Conservation (phyloP, 1,140 invertebrate genomes). For the Gryon sp. region DNA sequence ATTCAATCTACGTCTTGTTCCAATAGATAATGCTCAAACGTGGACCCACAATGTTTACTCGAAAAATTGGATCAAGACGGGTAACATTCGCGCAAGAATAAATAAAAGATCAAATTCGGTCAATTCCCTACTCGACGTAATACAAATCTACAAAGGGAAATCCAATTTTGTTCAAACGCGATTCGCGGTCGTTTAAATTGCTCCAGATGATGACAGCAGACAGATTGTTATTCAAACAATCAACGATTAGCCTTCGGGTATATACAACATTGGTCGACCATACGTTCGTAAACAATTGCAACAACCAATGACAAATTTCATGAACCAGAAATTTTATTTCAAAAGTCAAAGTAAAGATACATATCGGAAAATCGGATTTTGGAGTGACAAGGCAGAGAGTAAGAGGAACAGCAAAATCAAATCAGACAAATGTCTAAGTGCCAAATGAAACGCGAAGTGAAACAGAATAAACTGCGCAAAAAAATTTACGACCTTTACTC, state of each 20-base stretch:
- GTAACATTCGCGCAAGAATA: background rate
- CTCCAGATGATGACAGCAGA: slow-evolving; percentile 11
- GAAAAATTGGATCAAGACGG: slow-evolving; percentile 15
- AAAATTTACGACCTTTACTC: slow-evolving; percentile 42
- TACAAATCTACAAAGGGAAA: slow-evolving; percentile 18
- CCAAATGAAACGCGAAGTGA: slow-evolving; percentile 7
- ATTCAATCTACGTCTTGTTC: slow-evolving; percentile 31
- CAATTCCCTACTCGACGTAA: background rate
- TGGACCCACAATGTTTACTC: slow-evolving; percentile 2
- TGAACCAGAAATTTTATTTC: no score
- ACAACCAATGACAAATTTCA: background rate
- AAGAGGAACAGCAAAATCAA: slow-evolving; percentile 16
- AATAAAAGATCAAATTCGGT: slow-evolving; percentile 2
- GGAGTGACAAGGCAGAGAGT: no score
- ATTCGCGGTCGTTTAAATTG: background rate
- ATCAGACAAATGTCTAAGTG: slow-evolving; percentile 12
- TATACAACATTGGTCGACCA: background rate
- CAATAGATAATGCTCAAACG: slow-evolving; percentile 18
- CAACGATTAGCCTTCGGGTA: background rate
- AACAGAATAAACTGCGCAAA: slow-evolving; percentile 20
- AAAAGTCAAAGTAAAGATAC: slow-evolving; percentile 22
- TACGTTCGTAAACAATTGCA: background rate
- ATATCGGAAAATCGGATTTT: no score
- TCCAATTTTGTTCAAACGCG: slow-evolving; percentile 5
- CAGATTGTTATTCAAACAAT: slow-evolving; percentile 7